Conservation (phyloP, 2,888 invertebrate species). For the Rotaria magnacalcarata region DNA sequence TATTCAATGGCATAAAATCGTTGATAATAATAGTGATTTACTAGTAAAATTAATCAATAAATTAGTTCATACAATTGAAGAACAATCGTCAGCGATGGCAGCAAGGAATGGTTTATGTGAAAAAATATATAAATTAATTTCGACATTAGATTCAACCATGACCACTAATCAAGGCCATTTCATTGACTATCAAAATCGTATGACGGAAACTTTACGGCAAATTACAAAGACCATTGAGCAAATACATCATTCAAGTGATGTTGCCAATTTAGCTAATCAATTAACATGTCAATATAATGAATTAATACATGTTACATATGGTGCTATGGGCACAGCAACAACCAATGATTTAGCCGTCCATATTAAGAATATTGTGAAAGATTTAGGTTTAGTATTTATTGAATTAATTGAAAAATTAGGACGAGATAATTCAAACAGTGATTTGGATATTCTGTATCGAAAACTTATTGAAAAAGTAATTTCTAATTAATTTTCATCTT, state of each 20-base stretch:
- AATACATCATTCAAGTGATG: constrained; percentile 63
- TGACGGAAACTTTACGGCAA: constrained; percentile 89
- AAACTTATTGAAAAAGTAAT: constrained; percentile 7
- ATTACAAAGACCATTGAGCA: constrained; percentile 85
- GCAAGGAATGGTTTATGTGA: constrained; percentile 83
- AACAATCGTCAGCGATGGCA: constrained; percentile 74
- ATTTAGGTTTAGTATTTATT: constrained; percentile 80
- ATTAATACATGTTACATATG: constrained; percentile 41
- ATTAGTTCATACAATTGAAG: constrained; percentile 70
- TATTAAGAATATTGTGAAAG: constrained; percentile 70
- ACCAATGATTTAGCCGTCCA: constrained; percentile 66
- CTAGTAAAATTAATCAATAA: constrained; percentile 75
- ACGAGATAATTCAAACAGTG: constrained; percentile 45
- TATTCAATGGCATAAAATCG: constrained; percentile 71
- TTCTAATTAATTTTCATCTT: background rate
- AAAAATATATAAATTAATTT: constrained; percentile 81
- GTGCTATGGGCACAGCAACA: constrained; percentile 34
- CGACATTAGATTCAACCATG: constrained; percentile 51
- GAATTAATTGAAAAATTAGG: constrained; percentile 62
- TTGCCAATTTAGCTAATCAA: constrained; percentile 34
- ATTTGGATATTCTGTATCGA: background rate
- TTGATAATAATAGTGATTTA: constrained; percentile 74
- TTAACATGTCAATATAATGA: constrained; percentile 44
- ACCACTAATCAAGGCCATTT: constrained; percentile 66
- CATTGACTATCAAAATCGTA: constrained; percentile 57